A percentile compares a stretch with the other conserved stretches of the same genome.
phyloP scores from a whole-genome alignment of 2,888 invertebrate genomes.

The Drosophila mettleri region DNA sequence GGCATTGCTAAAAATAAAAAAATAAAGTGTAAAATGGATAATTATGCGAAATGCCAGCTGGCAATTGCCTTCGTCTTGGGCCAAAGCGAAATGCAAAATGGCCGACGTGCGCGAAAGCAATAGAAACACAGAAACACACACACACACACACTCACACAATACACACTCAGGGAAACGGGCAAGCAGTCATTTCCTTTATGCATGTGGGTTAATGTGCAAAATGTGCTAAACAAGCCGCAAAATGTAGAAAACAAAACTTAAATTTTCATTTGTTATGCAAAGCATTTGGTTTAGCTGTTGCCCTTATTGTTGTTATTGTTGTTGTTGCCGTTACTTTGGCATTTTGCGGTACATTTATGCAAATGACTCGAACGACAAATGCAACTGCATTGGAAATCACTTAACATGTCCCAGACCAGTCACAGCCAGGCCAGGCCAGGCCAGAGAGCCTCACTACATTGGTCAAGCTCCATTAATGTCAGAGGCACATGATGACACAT shows the following conservation, averaged over 20 bases:
- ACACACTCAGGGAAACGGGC: conserved; percentile 15
- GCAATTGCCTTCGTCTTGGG: conserved; percentile 56
- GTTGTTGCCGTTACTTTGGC: conserved; percentile 30
- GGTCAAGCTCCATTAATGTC: conserved; percentile 46
- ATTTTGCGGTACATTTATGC: conserved; percentile 62
- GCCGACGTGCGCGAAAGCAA: conserved; percentile 48
- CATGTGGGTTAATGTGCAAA: conserved; percentile 74
- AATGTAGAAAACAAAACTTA: conserved; percentile 52
- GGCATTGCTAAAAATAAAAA: conserved; percentile 32
- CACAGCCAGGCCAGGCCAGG: too few species aligned
- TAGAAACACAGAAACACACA: conserved; percentile 38
- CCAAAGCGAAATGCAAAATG: conserved; percentile 50
- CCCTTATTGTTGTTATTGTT: background rate
- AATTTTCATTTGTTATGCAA: conserved; percentile 53
- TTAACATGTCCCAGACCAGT: conserved; percentile 47
- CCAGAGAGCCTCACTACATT: background rate
- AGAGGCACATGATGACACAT: conserved; percentile 37
- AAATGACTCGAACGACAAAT: conserved; percentile 60
- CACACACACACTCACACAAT: conserved; percentile 1
- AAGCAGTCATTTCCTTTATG: conserved; percentile 34
- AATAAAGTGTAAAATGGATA: conserved; percentile 48
- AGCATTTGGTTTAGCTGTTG: conserved; percentile 13
- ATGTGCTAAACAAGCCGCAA: conserved; percentile 68
- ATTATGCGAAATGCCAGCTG: conserved; percentile 71
- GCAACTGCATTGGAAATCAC: conserved; percentile 78